Percentiles rank a stretch among this genome's conserved stretches.
Evolutionary conservation across 2,113 vertebrate genomes (phyloP).

Genomic region (Odocoileus virginianus): DNA sequence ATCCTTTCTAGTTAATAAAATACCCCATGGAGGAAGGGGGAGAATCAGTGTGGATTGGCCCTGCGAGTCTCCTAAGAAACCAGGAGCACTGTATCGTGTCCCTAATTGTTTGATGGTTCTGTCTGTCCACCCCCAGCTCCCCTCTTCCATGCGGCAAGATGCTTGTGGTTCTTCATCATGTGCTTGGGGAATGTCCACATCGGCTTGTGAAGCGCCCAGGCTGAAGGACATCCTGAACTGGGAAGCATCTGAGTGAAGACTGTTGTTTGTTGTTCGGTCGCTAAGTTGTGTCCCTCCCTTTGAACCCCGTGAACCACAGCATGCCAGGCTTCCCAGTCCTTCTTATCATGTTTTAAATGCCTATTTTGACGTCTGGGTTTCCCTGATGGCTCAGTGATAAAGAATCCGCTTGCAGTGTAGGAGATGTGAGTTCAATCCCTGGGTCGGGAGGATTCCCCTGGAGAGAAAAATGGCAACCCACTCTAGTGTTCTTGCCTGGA

Average conservation of each 20-base stretch:
- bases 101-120: slow-evolving; percentile 36
- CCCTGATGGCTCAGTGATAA: background rate
- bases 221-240: background rate
- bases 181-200: background rate
- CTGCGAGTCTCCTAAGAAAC: background rate
- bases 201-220: background rate
- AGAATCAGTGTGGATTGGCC: background rate
- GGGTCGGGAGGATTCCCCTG: background rate
- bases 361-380: background rate
- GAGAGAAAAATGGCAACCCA: background rate
- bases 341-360: background rate
- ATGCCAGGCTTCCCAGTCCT: background rate
- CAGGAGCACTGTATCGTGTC: background rate
- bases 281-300: background rate
- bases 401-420: background rate
- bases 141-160: background rate
- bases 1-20: slow-evolving; percentile 52
- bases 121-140: background rate
- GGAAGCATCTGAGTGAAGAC: background rate
- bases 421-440: background rate
- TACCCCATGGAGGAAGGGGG: fast-evolving
- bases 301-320: background rate
- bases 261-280: background rate
- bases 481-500: background rate
- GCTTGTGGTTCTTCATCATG: background rate